These are phyloP conservation scores for Leptodirus hochenwartii DNA, from an alignment of 2,888 invertebrate genomes.

Conservation along the genomic window DNA sequence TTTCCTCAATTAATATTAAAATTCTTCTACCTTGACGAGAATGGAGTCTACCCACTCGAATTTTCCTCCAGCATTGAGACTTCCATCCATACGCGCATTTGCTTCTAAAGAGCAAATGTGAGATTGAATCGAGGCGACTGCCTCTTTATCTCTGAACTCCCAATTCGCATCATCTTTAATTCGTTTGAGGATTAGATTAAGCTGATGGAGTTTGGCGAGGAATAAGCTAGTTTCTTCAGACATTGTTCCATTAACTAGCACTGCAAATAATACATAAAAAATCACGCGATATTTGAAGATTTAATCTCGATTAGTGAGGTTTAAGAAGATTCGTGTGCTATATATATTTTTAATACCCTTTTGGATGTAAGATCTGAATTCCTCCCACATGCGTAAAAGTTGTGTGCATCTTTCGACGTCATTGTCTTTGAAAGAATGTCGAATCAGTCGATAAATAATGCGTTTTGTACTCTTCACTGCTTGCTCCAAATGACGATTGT, in stretches of 20 bases:
- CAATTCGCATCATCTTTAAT: conserved; percentile 7
- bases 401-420: conserved; percentile 4
- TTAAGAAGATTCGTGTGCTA: too few relatives aligned
- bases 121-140: conserved; percentile 9
- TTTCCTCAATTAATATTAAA: too few relatives aligned
- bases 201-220: conserved; percentile 23
- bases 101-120: conserved; percentile 22
- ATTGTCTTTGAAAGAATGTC: conserved; percentile 24
- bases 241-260: conserved; percentile 21
- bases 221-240: conserved; percentile 28
- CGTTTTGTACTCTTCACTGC: conserved; percentile 38
- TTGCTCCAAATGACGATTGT: conserved; percentile 55
- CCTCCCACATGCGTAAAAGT: conserved; percentile 9
- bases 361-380: conserved; percentile 8
- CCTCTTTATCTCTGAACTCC: conserved; percentile 11
- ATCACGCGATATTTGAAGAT: conserved; percentile 5
- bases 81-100: conserved; percentile 35
- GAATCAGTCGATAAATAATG: conserved; percentile 32
- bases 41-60: conserved; percentile 88
- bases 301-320: too few relatives aligned
- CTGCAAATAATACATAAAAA: conserved; percentile 16
- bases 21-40: conserved; percentile 47
- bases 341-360: too few relatives aligned
- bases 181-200: conserved; percentile 20
- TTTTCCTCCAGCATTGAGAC: conserved; percentile 67